Conservation (phyloP, 2,113 vertebrate genomes). For the Grallaria varia region DNA sequence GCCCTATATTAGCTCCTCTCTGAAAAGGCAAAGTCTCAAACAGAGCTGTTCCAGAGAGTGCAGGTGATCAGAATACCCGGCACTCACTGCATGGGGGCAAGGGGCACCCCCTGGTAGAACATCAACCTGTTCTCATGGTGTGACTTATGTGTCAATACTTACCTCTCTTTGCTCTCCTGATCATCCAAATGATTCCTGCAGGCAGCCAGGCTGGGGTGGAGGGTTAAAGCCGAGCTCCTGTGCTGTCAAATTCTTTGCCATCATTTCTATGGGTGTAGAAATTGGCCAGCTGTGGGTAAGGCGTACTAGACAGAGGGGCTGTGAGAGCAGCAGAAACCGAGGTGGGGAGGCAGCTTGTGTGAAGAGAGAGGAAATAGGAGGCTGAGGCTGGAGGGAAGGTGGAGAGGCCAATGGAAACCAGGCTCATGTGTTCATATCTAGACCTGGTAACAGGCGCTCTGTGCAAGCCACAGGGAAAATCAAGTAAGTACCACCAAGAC, state of each 20-base stretch:
- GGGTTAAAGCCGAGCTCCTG: background rate
- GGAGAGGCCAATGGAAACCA: background rate
- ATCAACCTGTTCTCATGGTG: background rate
- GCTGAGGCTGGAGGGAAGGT: background rate
- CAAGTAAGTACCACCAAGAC: accelerated
- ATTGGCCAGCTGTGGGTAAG: background rate
- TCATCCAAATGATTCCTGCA: background rate
- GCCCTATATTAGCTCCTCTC: too few relatives aligned
- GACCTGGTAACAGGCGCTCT: background rate
- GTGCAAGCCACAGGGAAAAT: accelerated
- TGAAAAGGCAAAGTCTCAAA: too few relatives aligned
- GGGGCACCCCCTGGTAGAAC: background rate
- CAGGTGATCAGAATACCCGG: background rate
- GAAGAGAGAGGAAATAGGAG: background rate
- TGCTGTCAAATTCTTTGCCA: background rate
- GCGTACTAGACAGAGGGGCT: accelerated
- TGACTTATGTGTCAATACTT: background rate
- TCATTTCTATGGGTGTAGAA: background rate
- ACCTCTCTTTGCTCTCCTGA: background rate
- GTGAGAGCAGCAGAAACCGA: background rate
- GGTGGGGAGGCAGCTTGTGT: background rate
- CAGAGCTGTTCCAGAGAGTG: too few relatives aligned
- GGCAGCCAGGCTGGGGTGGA: background rate
- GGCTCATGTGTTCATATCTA: background rate
- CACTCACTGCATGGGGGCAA: background rate